Conservation (phyloP, 2,797 vertebrate species). For the Triplophysa bombifrons region DNA sequence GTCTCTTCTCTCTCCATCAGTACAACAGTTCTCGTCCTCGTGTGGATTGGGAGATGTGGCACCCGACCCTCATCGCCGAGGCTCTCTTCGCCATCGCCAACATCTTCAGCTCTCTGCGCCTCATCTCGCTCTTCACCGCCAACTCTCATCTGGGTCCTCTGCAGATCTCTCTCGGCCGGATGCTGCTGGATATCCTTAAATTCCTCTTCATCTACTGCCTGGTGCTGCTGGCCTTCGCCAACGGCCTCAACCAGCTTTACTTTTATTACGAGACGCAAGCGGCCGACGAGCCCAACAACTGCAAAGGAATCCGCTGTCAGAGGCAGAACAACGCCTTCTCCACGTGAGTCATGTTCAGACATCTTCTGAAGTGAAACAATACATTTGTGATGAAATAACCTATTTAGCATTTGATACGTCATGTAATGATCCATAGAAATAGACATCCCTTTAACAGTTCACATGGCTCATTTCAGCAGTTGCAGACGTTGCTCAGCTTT, state of each 20-base stretch:
- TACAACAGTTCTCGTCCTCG: constrained; percentile 94
- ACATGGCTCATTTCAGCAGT: not conserved
- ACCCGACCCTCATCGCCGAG: constrained; percentile 95
- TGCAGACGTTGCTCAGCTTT: not conserved
- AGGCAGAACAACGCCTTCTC: constrained; percentile 99
- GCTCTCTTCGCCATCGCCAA: constrained; percentile 98
- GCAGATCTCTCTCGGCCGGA: constrained; percentile 96
- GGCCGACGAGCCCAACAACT: constrained; percentile 93
- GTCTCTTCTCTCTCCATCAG: constrained; percentile 64
- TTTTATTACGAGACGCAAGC: constrained; percentile 98
- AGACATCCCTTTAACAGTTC: too few species aligned
- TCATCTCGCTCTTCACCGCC: constrained; percentile 98
- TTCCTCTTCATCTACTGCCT: constrained; percentile 99
- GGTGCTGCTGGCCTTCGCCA: constrained; percentile 95
- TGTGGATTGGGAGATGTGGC: constrained; percentile 99
- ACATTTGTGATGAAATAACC: too few species aligned
- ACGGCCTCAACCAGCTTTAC: constrained; percentile 97
- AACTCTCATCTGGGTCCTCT: constrained; percentile 97
- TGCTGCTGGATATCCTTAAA: constrained; percentile 99
- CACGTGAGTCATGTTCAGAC: constrained; percentile 82
- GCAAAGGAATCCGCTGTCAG: constrained; percentile 97
- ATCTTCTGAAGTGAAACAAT: not conserved
- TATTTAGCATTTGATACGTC: too few species aligned
- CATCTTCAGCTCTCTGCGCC: constrained; percentile 95
- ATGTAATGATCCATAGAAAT: too few species aligned